phyloP scores from a whole-genome alignment of 2,797 vertebrate genomes.

The Brachymystax lenok region DNA sequence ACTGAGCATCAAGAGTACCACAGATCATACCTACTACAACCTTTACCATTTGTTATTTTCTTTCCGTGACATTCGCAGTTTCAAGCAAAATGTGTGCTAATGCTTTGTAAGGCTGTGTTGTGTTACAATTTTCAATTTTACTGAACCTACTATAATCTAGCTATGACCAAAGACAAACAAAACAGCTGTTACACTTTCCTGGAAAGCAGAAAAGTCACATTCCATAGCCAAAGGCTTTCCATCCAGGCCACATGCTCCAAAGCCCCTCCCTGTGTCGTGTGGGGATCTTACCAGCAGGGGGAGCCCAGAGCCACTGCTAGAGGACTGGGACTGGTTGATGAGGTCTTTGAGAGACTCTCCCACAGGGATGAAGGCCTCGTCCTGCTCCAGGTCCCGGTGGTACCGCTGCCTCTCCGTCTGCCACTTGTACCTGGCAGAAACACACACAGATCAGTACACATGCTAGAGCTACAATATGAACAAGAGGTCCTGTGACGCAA shows the following conservation, averaged over 20 bases:
- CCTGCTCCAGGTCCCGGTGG: slow-evolving; percentile 90
- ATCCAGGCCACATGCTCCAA: slow-evolving; percentile 5
- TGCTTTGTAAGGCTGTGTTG: not conserved
- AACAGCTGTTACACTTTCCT: not conserved
- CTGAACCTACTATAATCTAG: too few relatives aligned
- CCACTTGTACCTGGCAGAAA: slow-evolving; percentile 83
- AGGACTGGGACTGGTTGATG: slow-evolving; percentile 95
- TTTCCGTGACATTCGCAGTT: not conserved
- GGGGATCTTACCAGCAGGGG: slow-evolving; percentile 86
- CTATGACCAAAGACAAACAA: too few relatives aligned
- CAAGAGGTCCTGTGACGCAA: not conserved
- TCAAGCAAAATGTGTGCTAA: not conserved
- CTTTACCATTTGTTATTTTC: too few relatives aligned
- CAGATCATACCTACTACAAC: not conserved
- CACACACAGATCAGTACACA: not conserved
- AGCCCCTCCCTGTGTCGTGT: slow-evolving; percentile 9
- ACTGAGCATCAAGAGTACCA: not conserved
- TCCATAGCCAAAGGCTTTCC: not conserved
- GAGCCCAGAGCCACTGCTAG: slow-evolving; percentile 94
- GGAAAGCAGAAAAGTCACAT: not conserved
- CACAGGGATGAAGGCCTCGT: slow-evolving; percentile 90
- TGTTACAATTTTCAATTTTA: not conserved
- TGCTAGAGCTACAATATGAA: not conserved
- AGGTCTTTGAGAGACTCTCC: slow-evolving; percentile 95
- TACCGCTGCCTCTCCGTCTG: slow-evolving; percentile 87